Percentiles rank a stretch among this genome's conserved stretches.
phyloP scores from a whole-genome alignment of 2,797 vertebrate genomes.

The Enteromius trimaculatus region DNA sequence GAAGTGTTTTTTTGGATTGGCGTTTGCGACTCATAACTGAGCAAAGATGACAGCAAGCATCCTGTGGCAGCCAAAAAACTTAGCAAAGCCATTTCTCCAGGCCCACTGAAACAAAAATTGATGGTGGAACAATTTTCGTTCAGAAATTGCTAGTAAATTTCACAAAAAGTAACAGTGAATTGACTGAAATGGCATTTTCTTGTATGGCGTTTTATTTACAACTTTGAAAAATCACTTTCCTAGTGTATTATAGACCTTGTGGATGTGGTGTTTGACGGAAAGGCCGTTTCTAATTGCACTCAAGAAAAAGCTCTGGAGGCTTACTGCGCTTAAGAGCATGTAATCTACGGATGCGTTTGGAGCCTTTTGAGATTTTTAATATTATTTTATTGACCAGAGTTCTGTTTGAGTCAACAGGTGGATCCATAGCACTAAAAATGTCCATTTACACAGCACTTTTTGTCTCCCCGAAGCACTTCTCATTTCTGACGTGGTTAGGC shows the following conservation, averaged over 20 bases:
- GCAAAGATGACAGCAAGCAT: not conserved
- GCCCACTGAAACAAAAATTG: not conserved
- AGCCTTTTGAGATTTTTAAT: slow-evolving; percentile 14
- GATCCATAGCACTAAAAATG: slow-evolving; percentile 26
- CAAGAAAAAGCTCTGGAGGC: not conserved
- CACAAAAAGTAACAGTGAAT: not conserved
- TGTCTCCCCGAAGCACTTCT: slow-evolving; percentile 19
- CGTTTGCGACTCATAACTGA: not conserved
- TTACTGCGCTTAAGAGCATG: slow-evolving; percentile 12
- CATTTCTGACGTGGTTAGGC: slow-evolving; percentile 21
- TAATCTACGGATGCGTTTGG: not conserved
- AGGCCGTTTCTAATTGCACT: slow-evolving; percentile 21
- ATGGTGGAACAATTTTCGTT: not conserved
- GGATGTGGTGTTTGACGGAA: not conserved
- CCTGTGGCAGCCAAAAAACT: not conserved
- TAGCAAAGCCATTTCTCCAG: slow-evolving; percentile 19
- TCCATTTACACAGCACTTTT: slow-evolving; percentile 21
- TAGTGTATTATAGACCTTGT: not conserved
- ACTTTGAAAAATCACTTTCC: not conserved
- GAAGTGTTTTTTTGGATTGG: not conserved
- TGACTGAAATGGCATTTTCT: not conserved
- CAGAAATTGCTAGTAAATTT: not conserved
- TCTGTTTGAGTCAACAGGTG: slow-evolving; percentile 41
- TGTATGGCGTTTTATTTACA: not conserved
- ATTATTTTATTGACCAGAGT: slow-evolving; percentile 37